These are phyloP conservation scores for Rattus norvegicus DNA, from an alignment of 2,113 vertebrate species.

Conservation along the genomic window GRCr8 NC_086024.1:110423001-110423500, in stretches of 20 bases:
- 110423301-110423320: neutral
- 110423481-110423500: slow-evolving; percentile 46
- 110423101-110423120: neutral
- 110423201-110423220: neutral
- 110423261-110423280: neutral
- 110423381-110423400: neutral
- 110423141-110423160: neutral
- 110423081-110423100: neutral
- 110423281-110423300: slow-evolving; percentile 44
- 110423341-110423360: neutral
- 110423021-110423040: slow-evolving; percentile 41
- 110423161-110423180: neutral
- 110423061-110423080: neutral
- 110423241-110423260: neutral
- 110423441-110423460: slow-evolving; percentile 39
- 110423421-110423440: neutral
- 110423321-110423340: neutral
- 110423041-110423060: slow-evolving; percentile 5
- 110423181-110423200: neutral
- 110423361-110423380: too few relatives aligned
- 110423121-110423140: neutral
- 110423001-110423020: slow-evolving; percentile 23
- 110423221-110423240: neutral
- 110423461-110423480: slow-evolving; percentile 14
- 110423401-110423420: slow-evolving; percentile 20